Conservation (phyloP, 2,888 invertebrate genomes). For the Anticlea derivata region DNA sequence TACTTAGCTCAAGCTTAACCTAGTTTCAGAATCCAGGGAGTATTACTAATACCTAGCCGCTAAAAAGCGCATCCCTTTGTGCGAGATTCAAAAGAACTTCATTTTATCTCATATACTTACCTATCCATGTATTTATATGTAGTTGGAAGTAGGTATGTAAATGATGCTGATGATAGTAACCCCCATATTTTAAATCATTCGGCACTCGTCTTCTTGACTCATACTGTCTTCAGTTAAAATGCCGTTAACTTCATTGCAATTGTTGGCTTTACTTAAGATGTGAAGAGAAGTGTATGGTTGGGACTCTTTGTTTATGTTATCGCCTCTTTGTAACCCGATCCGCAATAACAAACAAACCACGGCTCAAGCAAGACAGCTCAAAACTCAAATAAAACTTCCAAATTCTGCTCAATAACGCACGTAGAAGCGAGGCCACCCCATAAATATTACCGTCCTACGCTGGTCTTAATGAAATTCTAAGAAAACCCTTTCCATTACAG, state of each 20-base stretch:
- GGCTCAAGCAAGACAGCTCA: not conserved
- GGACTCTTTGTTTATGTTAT: constrained; percentile 7
- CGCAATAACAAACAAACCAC: constrained; percentile 14
- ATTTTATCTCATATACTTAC: too few species aligned
- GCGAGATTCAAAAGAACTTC: constrained; percentile 11
- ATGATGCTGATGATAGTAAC: too few species aligned
- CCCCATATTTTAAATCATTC: too few species aligned
- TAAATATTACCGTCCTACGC: constrained; percentile 23
- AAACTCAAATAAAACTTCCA: constrained; percentile 30
- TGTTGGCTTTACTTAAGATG: too few species aligned
- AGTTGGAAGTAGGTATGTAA: too few species aligned
- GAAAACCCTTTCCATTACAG: constrained; percentile 35
- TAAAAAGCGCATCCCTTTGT: constrained; percentile 16
- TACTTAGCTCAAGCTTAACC: constrained; percentile 23
- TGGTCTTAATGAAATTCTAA: constrained; percentile 32
- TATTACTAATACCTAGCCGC: constrained; percentile 5
- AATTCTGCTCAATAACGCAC: constrained; percentile 21
- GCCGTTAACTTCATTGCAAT: too few species aligned
- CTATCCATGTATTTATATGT: too few species aligned
- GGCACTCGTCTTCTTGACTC: too few species aligned
- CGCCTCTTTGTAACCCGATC: constrained; percentile 9
- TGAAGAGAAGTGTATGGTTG: too few species aligned
- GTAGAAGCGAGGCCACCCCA: constrained; percentile 20
- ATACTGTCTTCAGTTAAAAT: too few species aligned
- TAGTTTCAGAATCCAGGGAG: constrained; percentile 19